phyloP scores from a whole-genome alignment of 2,797 vertebrate species.

The Cossypha polioptera region DNA sequence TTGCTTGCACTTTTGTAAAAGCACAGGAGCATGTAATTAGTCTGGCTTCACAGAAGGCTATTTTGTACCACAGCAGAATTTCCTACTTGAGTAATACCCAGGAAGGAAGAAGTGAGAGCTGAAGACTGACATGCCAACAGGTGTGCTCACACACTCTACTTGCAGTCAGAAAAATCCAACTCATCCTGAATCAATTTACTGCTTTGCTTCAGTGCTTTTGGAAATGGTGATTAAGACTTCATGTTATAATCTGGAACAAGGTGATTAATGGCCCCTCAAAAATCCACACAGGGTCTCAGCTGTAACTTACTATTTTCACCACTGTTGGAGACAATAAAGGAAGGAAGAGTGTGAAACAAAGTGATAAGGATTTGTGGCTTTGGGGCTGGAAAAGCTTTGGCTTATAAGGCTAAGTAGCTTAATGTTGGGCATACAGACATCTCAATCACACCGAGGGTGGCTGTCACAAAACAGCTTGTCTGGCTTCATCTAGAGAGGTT shows the following conservation, averaged over 20 bases:
- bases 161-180: background rate
- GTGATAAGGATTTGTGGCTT: conserved; percentile 23
- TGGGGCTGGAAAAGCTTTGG: background rate
- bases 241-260: background rate
- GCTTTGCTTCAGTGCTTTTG: background rate
- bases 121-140: background rate
- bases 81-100: background rate
- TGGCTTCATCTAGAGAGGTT: background rate
- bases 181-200: background rate
- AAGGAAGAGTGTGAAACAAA: conserved; percentile 5
- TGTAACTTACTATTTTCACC: background rate
- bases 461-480: background rate
- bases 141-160: background rate
- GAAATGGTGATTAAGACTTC: background rate
- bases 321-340: background rate
- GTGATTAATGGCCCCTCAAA: background rate
- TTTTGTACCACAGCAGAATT: background rate
- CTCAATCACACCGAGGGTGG: background rate
- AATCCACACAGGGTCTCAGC: background rate
- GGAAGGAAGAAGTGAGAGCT: background rate
- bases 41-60: background rate
- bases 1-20: background rate
- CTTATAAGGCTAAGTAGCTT: conserved; percentile 37
- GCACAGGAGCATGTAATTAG: background rate
- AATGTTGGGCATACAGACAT: background rate